Evolutionary conservation across 1,140 invertebrate genomes (phyloP), one percentile per base, ranked within the genome.

Genomic region (Drosophila busckii): DNA sequence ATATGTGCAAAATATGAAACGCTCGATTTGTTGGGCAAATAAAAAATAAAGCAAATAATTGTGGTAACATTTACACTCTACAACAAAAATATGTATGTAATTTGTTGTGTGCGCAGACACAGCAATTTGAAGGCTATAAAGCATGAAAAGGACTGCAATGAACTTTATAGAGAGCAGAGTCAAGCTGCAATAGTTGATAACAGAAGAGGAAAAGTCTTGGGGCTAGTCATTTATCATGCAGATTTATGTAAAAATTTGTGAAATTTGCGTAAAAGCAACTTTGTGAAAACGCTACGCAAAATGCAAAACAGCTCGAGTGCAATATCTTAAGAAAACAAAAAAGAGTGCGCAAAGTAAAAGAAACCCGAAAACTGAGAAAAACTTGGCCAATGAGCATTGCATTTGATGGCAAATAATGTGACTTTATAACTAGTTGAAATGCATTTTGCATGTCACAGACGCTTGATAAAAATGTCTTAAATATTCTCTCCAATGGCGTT

Each of bases 341-440:
- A 23, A 26, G 12, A 28, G 22, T 12, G 8, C 22, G 15, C 34
- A 31, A 60, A 32, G 19, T 37, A 22, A 25, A 44, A 60, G 34
- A 31, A 34, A 8, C 41, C 54, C n/a, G 37, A 65, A 66, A n/a
- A n/a, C n/a, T n/a, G n/a, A n/a, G n/a, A n/a, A n/a, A 28, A 55
- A 61, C 50, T 61, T 61, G 55, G n/a, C 4, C 56, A 55, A 55
- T 34, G 49, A 41, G 59, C 58, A 82, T 78, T 80, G 28, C 58
- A 56, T 82, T 70, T 73, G 73, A 80, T 78, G 69, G 75, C 46
- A 69, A 78, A 82, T 78, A 78, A 78, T 78, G 75, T 64, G 73
- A 82, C 73, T 78, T 78, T 80, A 68, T 78, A 80, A 78, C 73
- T 82, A 82, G 46, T 78, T 68, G 50, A 80, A 78, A 78, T 78